These are phyloP conservation scores for Amniataba percoides DNA, from an alignment of 2,797 vertebrate genomes.

Conservation along the genomic window DNA sequence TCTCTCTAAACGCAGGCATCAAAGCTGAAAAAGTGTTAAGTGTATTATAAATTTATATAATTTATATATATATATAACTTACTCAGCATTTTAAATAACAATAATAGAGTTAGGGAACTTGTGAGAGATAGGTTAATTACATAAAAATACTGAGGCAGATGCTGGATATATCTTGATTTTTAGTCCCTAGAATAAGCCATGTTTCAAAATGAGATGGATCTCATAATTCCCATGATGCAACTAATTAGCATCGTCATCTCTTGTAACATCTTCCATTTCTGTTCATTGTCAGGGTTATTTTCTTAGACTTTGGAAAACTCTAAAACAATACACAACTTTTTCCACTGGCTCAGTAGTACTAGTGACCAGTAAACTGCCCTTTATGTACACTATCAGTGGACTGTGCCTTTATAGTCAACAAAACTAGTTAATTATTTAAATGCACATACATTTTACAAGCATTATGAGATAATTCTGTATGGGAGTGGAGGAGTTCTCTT, in stretches of 20 bases:
- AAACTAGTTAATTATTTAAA: not conserved
- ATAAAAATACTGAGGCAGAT: not conserved
- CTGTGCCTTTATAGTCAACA: not conserved
- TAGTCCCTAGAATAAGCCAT: not conserved
- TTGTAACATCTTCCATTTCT: not conserved
- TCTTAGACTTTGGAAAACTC: not conserved
- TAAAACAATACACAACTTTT: not conserved
- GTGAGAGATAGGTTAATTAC: not conserved
- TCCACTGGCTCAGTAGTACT: not conserved
- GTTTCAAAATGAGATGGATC: not conserved
- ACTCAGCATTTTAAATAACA: not conserved
- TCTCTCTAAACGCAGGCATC: not conserved
- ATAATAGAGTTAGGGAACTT: not conserved
- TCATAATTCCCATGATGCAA: not conserved
- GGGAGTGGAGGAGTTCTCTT: too few species aligned
- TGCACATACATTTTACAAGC: not conserved
- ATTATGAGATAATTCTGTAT: conserved; percentile 2
- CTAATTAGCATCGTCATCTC: not conserved
- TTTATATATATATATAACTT: not conserved
- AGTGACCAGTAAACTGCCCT: not conserved
- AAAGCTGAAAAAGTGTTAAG: not conserved
- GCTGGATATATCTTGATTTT: not conserved
- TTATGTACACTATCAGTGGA: not conserved
- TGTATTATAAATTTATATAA: conserved; percentile 3
- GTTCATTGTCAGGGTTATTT: not conserved